Percentiles rank a stretch among this genome's conserved stretches.
Conservation (phyloP, 2,888 invertebrate genomes). For the Caenorhabditis becei region DNA sequence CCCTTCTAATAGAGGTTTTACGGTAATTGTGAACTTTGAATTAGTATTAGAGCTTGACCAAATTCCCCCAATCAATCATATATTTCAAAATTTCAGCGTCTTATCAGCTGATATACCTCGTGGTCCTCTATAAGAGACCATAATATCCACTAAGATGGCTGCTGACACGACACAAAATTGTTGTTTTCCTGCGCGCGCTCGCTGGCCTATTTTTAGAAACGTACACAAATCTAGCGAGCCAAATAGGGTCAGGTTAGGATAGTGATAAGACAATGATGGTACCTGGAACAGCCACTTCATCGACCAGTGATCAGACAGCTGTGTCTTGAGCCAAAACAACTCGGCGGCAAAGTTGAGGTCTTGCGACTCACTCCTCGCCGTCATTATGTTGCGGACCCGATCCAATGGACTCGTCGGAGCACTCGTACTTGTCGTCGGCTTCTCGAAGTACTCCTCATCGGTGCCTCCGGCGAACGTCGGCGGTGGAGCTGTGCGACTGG, state of each 20-base stretch:
- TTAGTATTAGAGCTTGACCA: too few relatives aligned
- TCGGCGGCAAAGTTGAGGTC: constrained; percentile 75
- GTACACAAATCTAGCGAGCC: not conserved
- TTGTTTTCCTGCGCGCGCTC: constrained; percentile 26
- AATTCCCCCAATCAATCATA: too few relatives aligned
- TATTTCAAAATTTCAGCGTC: too few relatives aligned
- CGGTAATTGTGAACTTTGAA: too few relatives aligned
- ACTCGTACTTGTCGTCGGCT: constrained; percentile 31
- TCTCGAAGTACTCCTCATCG: constrained; percentile 13
- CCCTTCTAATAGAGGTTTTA: too few relatives aligned
- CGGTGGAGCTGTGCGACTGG: constrained; percentile 31
- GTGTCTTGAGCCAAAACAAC: constrained; percentile 76
- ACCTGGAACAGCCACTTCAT: constrained; percentile 76
- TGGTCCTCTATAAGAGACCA: not conserved
- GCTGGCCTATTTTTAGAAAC: not conserved
- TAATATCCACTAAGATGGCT: constrained; percentile 14
- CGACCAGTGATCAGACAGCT: constrained; percentile 72
- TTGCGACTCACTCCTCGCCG: constrained; percentile 20
- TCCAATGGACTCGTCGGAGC: constrained; percentile 49
- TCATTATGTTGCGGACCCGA: not conserved
- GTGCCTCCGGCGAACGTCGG: constrained; percentile 6
- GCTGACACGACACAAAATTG: constrained; percentile 25
- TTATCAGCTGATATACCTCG: not conserved
- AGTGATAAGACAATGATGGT: constrained; percentile 7
- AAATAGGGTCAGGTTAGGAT: not conserved